Evolutionary conservation across 2,113 vertebrate species (phyloP).

Genomic region (Gobius niger): DNA sequence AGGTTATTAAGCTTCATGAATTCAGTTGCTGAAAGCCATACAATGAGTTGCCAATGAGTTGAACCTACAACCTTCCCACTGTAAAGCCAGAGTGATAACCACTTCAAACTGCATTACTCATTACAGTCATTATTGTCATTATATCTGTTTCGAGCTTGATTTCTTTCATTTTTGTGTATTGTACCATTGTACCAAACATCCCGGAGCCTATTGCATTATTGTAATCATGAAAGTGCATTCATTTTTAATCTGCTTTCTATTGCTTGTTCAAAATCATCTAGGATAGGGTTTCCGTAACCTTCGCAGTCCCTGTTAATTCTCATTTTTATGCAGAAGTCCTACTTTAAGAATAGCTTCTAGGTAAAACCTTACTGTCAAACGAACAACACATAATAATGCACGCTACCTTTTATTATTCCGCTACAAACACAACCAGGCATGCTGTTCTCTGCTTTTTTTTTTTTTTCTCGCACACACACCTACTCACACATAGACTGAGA

Average conservation of each 20-base stretch:
- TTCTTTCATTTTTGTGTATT: neutral
- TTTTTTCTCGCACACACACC: neutral
- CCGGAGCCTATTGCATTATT: neutral
- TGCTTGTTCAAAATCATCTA: neutral
- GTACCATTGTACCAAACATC: neutral
- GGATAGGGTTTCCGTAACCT: neutral
- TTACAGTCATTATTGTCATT: neutral
- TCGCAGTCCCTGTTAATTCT: neutral
- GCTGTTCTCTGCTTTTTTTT: neutral
- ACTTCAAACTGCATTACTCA: neutral
- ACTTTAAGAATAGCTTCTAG: conserved; percentile 12
- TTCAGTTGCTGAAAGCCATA: neutral
- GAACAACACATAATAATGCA: conserved; percentile 2
- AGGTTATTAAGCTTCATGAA: neutral
- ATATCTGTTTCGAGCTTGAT: neutral
- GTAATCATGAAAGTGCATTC: neutral
- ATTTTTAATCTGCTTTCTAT: neutral
- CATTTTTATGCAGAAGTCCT: neutral
- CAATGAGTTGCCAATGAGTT: neutral
- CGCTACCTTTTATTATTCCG: neutral
- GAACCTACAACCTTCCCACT: neutral
- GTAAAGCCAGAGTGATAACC: neutral
- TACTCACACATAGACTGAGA: neutral
- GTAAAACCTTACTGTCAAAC: neutral
- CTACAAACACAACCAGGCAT: neutral